Percentiles rank a stretch among this genome's conserved stretches.
Conservation (phyloP, 2,113 vertebrate genomes). For the Panurus biarmicus region DNA sequence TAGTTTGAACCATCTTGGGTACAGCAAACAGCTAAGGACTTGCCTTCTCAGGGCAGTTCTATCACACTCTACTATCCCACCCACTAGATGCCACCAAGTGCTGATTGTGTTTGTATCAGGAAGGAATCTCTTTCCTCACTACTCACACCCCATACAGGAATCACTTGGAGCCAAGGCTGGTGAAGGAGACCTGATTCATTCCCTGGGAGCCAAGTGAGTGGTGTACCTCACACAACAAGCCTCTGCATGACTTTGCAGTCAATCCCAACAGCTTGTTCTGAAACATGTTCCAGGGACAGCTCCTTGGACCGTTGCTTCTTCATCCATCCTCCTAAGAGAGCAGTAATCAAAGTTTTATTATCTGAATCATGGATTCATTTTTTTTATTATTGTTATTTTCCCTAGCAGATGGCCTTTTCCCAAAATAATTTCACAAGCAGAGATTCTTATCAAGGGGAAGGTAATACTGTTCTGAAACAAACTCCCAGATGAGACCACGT, state of each 20-base stretch:
- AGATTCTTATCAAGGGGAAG: background rate
- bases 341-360: constrained; percentile 14
- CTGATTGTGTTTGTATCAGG: background rate
- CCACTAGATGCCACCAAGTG: background rate
- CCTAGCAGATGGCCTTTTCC: background rate
- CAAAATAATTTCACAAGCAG: background rate
- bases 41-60: background rate
- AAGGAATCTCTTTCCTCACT: background rate
- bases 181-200: background rate
- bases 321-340: background rate
- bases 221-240: background rate
- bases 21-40: background rate
- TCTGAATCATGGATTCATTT: background rate
- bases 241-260: background rate
- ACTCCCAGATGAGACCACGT: background rate
- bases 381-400: background rate
- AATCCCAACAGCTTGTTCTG: background rate
- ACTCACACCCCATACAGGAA: background rate
- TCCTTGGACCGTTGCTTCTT: background rate
- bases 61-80: background rate
- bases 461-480: constrained; percentile 9
- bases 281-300: background rate
- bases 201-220: background rate
- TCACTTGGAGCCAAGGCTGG: background rate
- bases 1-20: background rate